Evolutionary conservation across 2,797 vertebrate species (phyloP).

Genomic region (Agapornis canus): DNA sequence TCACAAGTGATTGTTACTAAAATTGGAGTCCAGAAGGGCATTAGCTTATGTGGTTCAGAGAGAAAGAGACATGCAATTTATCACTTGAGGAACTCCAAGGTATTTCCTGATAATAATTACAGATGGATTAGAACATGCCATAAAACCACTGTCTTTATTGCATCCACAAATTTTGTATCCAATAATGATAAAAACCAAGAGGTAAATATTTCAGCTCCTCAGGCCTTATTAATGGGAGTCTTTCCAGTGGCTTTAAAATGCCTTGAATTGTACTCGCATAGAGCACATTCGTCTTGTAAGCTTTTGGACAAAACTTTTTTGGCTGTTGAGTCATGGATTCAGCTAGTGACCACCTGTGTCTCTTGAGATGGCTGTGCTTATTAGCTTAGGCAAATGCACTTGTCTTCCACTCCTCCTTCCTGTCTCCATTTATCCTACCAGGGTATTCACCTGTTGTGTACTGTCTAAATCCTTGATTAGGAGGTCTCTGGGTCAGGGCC

Average conservation of each 20-base stretch:
- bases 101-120: background rate
- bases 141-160: constrained; percentile 1
- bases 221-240: background rate
- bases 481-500: constrained; percentile 50
- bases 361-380: constrained; percentile 54
- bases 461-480: constrained; percentile 60
- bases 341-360: constrained; percentile 60
- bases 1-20: background rate
- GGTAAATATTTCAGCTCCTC: constrained; percentile 32
- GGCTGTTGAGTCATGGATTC: constrained; percentile 17
- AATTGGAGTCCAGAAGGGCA: background rate
- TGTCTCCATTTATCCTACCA: constrained; percentile 41
- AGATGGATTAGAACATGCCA: background rate
- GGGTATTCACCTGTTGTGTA: constrained; percentile 64
- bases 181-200: background rate
- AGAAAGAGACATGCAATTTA: background rate
- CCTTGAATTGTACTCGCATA: constrained; percentile 23
- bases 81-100: background rate
- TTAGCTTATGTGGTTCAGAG: background rate
- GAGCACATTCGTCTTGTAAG: constrained; percentile 10
- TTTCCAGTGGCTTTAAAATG: constrained; percentile 13
- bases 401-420: constrained; percentile 55
- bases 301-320: constrained; percentile 45
- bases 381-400: constrained; percentile 57
- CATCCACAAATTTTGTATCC: background rate